Percentiles rank a stretch among this genome's conserved stretches.
Evolutionary conservation across 64 coral and sea anemone species (phyloP).

Genomic region (Acropora tenuis): DNA sequence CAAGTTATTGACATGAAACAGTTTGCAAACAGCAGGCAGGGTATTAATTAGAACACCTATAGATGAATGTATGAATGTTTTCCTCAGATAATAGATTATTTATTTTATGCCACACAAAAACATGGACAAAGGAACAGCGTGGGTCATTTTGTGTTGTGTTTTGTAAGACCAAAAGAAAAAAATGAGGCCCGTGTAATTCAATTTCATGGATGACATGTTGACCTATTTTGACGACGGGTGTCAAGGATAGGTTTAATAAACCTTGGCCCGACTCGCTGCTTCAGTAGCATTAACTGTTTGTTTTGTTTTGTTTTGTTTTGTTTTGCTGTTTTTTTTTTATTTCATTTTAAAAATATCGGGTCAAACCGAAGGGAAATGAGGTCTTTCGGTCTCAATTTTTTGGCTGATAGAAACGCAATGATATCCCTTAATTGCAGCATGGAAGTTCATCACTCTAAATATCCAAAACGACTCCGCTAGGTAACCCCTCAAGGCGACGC

Average conservation of each 20-base stretch:
- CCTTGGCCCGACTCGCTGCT: too few species aligned
- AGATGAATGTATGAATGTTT: background rate
- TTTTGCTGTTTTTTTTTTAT: too few species aligned
- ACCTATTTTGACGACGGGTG: background rate
- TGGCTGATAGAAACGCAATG: too few species aligned
- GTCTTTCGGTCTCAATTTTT: too few species aligned
- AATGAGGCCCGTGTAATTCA: background rate
- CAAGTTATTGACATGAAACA: background rate
- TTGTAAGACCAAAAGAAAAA: background rate
- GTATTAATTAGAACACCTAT: background rate
- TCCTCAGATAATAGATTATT: background rate
- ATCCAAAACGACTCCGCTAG: too few species aligned
- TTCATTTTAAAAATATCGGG: too few species aligned
- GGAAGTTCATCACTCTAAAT: too few species aligned
- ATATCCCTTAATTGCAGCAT: too few species aligned
- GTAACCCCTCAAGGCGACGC: too few species aligned
- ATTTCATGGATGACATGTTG: background rate
- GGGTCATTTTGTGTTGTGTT: background rate
- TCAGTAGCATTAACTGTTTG: too few species aligned
- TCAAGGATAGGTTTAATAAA: background rate
- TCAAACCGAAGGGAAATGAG: too few species aligned
- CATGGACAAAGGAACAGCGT: slow-evolving; percentile 15
- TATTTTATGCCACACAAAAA: background rate
- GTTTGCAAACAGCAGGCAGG: background rate
- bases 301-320: too few species aligned